phyloP scores from a whole-genome alignment of 92 coral and sea anemone species.

The Pocillopora meandrina region DNA sequence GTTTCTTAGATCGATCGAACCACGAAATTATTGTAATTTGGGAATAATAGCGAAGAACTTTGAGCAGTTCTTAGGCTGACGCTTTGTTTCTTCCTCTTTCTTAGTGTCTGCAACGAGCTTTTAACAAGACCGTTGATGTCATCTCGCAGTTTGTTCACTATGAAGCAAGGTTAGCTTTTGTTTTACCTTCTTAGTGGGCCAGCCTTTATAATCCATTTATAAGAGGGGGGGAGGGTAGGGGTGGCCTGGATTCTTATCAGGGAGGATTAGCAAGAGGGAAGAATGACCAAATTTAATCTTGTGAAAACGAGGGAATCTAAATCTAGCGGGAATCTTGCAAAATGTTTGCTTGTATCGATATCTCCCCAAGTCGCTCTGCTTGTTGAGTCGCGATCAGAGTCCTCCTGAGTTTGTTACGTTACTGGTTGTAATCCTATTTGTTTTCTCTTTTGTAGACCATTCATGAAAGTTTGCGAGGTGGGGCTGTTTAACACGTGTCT shows the following conservation, averaged over 20 bases:
- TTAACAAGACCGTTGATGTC: slow-evolving; percentile 92
- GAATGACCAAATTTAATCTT: too few relatives aligned
- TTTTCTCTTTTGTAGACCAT: slow-evolving; percentile 57
- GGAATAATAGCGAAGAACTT: too few relatives aligned
- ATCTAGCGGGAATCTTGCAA: too few relatives aligned
- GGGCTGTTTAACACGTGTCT: slow-evolving; percentile 93
- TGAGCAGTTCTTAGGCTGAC: too few relatives aligned
- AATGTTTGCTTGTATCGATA: too few relatives aligned
- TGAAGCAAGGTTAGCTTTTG: slow-evolving; percentile 75
- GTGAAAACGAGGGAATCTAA: too few relatives aligned
- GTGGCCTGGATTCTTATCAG: too few relatives aligned
- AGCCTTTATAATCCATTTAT: not conserved
- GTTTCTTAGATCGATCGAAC: not conserved
- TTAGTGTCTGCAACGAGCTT: slow-evolving; percentile 90
- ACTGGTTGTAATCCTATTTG: not conserved
- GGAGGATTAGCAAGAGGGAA: too few relatives aligned
- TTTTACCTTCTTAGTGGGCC: not conserved
- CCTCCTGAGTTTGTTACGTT: not conserved
- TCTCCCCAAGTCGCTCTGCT: too few relatives aligned
- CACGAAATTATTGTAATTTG: too few relatives aligned
- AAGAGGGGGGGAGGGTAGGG: not conserved
- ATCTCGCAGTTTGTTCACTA: slow-evolving; percentile 91
- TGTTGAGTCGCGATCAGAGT: not conserved
- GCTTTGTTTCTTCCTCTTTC: not conserved
- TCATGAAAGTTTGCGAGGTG: slow-evolving; percentile 88